phyloP scores from a whole-genome alignment of 1,140 invertebrate genomes.

The Calliphora vicina region DNA sequence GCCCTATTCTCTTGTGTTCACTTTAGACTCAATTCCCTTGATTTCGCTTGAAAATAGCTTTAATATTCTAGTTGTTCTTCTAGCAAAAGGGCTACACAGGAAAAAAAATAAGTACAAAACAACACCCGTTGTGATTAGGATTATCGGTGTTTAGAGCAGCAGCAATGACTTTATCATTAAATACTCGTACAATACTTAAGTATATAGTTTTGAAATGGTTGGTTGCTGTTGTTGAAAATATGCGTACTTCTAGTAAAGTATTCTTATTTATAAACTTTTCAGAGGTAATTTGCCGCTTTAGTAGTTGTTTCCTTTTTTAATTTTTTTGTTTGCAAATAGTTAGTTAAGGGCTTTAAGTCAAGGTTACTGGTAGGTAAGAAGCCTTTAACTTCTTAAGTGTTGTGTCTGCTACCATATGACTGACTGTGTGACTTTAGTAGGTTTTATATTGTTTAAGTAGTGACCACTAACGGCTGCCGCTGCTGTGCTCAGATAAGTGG shows the following conservation, averaged over 20 bases:
- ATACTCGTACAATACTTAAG: too few species aligned
- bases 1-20: too few species aligned
- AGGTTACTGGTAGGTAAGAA: neutral
- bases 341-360: conserved; percentile 14
- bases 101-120: neutral
- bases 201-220: too few species aligned
- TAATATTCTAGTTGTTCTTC: too few species aligned
- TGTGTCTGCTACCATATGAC: neutral
- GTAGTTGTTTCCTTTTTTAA: neutral
- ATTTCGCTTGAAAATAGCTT: too few species aligned
- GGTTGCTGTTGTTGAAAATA: neutral
- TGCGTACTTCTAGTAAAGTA: neutral
- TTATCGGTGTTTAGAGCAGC: conserved; percentile 28
- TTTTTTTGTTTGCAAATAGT: neutral
- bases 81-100: too few species aligned
- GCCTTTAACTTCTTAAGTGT: neutral
- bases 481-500: neutral
- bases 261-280: neutral
- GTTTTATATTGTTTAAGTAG: neutral
- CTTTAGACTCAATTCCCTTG: too few species aligned
- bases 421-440: neutral
- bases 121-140: conserved; percentile 32
- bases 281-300: neutral
- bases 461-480: neutral
- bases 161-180: conserved; percentile 30